These are phyloP conservation scores for Mactromeris polynyma DNA, from an alignment of 2,888 invertebrate species.

Conservation along the genomic window DNA sequence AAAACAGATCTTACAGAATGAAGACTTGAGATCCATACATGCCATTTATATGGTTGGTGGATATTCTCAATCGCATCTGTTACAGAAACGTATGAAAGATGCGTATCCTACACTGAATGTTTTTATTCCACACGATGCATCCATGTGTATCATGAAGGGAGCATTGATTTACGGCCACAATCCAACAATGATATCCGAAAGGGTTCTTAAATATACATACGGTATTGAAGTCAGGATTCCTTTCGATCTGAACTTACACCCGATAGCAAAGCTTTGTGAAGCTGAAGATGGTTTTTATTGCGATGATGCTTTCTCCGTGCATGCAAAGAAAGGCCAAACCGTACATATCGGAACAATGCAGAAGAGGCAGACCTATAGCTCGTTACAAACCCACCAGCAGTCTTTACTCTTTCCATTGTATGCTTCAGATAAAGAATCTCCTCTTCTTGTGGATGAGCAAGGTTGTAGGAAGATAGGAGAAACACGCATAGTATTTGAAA, in stretches of 20 bases:
- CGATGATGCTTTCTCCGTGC: slow-evolving; percentile 24
- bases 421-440: slow-evolving; percentile 16
- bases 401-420: slow-evolving; percentile 17
- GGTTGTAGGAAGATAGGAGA: slow-evolving; percentile 42
- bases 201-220: slow-evolving; percentile 36
- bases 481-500: slow-evolving; percentile 16
- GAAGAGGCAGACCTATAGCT: not conserved
- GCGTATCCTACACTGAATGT: not conserved
- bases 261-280: not conserved
- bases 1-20: slow-evolving; percentile 3
- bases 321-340: slow-evolving; percentile 27
- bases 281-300: slow-evolving; percentile 4
- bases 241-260: not conserved
- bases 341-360: slow-evolving; percentile 27
- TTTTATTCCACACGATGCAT: slow-evolving; percentile 32
- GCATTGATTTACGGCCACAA: slow-evolving; percentile 37
- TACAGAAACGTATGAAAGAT: slow-evolving; percentile 28
- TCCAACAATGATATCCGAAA: slow-evolving; percentile 12
- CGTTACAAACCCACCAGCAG: not conserved
- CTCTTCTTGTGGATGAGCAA: slow-evolving; percentile 29
- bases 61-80: slow-evolving; percentile 34
- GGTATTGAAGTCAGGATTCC: not conserved
- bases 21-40: not conserved
- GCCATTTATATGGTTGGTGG: slow-evolving; percentile 52
- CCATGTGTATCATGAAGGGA: slow-evolving; percentile 21